These are phyloP conservation scores for Hirundichthys speculiger DNA, from an alignment of 2,113 vertebrate species.

Conservation along the genomic window DNA sequence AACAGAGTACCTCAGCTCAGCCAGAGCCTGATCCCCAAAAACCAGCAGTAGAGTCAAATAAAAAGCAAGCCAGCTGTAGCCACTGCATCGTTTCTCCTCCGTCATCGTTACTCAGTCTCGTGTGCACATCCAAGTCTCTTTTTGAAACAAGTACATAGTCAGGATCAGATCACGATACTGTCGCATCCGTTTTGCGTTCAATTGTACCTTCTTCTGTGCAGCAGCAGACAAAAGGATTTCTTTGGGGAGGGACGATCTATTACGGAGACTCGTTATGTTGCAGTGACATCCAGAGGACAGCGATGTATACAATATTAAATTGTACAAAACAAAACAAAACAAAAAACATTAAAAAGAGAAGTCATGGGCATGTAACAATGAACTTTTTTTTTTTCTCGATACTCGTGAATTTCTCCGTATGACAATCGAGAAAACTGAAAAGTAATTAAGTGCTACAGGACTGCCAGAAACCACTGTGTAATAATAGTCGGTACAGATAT, in stretches of 20 bases:
- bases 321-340: too few relatives aligned
- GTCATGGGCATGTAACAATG: too few relatives aligned
- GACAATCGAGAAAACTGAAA: too few relatives aligned
- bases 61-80: neutral
- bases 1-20: conserved; percentile 73
- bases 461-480: too few relatives aligned
- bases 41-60: conserved; percentile 16
- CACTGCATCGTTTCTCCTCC: neutral
- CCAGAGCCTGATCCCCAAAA: conserved; percentile 35
- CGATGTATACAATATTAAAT: too few relatives aligned
- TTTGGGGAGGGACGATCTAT: neutral
- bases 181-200: neutral
- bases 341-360: too few relatives aligned
- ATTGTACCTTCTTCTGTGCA: too few relatives aligned
- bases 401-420: too few relatives aligned
- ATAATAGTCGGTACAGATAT: too few relatives aligned
- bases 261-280: neutral
- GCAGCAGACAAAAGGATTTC: neutral
- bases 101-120: neutral
- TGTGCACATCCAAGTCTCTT: neutral
- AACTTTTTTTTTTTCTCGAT: too few relatives aligned
- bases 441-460: too few relatives aligned
- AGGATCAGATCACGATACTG: neutral
- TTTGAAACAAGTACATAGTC: neutral
- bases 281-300: neutral